Base-by-base conservation (phyloP, 1,140 invertebrate genomes). In the Elymnias hypermnestra region DNA sequence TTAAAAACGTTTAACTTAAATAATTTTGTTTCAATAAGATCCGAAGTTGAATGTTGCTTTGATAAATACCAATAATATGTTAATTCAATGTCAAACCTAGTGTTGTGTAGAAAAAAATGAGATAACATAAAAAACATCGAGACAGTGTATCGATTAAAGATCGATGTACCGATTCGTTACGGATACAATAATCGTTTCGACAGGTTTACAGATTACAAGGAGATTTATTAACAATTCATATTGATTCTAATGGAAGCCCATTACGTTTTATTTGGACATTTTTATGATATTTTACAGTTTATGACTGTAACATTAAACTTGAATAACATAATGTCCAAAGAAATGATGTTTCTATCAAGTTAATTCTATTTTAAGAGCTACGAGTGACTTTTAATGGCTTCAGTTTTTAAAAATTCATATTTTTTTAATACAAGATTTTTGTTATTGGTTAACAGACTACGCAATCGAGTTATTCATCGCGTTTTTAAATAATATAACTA, bases 61-160 rank as follows among this genome's bases (percentile, higher is more conserved):
- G n/a, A n/a, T n/a, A n/a, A n/a, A n/a, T n/a, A n/a, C n/a, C n/a
- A n/a, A n/a, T n/a, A n/a, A n/a, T n/a, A n/a, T n/a, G n/a, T n/a
- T n/a, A n/a, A n/a, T n/a, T n/a, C n/a, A n/a, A n/a, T n/a, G n/a
- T n/a, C n/a, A n/a, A n/a, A n/a, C n/a, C n/a, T n/a, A n/a, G n/a
- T n/a, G n/a, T n/a, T n/a, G n/a, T n/a, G n/a, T n/a, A n/a, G n/a
- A n/a, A n/a, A n/a, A n/a, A n/a, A n/a, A n/a, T n/a, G n/a, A n/a
- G n/a, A n/a, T n/a, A n/a, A n/a, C n/a, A n/a, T n/a, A n/a, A n/a
- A 43, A 3, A 49, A 37, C 40, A 51, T 43, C 39, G 48, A 31
- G 49, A 45, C 42, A 12, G 19, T 6, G 10, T 45, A 45, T 26
- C 42, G 42, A 45, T 26, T 45, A 45, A 23, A 13, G 18, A 37